Conservation (phyloP, 2,888 invertebrate species). For the Brachyptera risi region DNA sequence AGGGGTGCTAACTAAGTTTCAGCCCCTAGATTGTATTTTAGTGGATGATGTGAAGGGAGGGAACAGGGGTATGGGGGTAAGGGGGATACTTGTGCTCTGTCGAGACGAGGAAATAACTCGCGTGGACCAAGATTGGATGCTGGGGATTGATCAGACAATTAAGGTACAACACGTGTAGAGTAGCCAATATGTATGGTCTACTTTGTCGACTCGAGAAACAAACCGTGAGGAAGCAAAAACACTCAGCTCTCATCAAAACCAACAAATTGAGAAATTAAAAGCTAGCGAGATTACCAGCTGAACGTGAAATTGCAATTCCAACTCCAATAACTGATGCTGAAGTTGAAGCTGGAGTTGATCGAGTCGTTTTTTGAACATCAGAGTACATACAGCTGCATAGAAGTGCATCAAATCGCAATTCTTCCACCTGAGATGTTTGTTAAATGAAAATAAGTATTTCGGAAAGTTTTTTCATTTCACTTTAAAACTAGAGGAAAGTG, state of each 20-base stretch:
- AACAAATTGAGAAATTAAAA: neutral
- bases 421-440: too few relatives aligned
- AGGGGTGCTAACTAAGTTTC: slow-evolving; percentile 27
- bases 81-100: neutral
- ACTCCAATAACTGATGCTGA: too few relatives aligned
- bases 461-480: too few relatives aligned
- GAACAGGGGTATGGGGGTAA: neutral
- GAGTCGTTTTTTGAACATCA: too few relatives aligned
- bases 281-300: neutral
- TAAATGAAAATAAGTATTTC: too few relatives aligned
- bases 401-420: too few relatives aligned
- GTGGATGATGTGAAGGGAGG: too few relatives aligned
- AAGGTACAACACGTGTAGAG: slow-evolving; percentile 7
- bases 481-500: too few relatives aligned
- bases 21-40: slow-evolving; percentile 24
- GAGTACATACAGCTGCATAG: too few relatives aligned
- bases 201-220: neutral
- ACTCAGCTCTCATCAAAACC: neutral
- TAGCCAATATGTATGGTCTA: slow-evolving; percentile 3
- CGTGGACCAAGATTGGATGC: slow-evolving; percentile 23
- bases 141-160: slow-evolving; percentile 19
- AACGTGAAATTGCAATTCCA: too few relatives aligned
- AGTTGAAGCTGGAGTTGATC: too few relatives aligned
- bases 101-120: slow-evolving; percentile 20
- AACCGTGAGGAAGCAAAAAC: neutral